Percentiles rank a stretch among this genome's conserved stretches.
phyloP scores from a whole-genome alignment of 30 jellyfish, hydroid and myxozoan genomes.

The Mastigias papua region DNA sequence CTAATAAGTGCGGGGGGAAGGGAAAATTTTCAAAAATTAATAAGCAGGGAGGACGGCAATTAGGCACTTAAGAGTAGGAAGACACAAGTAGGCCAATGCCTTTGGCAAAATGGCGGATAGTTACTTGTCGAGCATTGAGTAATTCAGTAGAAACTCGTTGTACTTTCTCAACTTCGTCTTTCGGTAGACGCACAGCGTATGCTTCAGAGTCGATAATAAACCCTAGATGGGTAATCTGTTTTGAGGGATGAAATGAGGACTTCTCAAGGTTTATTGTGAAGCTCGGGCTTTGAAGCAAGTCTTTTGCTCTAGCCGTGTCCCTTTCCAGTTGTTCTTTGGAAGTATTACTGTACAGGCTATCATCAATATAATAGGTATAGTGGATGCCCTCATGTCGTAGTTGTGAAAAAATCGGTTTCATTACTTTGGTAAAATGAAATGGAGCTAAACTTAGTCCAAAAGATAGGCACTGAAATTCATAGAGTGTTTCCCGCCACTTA shows the following conservation, averaged over 20 bases:
- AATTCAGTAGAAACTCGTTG: not conserved
- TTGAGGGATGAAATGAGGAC: too few species aligned
- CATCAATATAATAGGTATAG: too few species aligned
- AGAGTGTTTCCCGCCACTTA: not conserved
- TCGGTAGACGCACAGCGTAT: constrained; percentile 11
- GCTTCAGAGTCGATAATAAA: constrained; percentile 17
- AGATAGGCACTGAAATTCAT: too few species aligned
- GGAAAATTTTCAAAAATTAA: not conserved
- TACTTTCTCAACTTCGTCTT: not conserved
- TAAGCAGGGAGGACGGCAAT: too few species aligned
- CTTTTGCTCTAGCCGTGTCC: too few species aligned
- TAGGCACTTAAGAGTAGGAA: too few species aligned
- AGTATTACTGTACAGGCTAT: not conserved
- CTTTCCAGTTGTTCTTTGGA: not conserved
- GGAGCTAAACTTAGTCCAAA: constrained; percentile 12
- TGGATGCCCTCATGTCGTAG: constrained; percentile 14
- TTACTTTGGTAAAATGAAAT: too few species aligned
- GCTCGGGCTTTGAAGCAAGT: too few species aligned
- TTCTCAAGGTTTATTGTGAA: too few species aligned
- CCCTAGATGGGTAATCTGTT: too few species aligned
- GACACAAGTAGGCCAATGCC: constrained; percentile 3
- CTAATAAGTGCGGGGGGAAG: too few species aligned
- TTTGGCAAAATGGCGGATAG: constrained; percentile 8
- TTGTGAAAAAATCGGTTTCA: constrained; percentile 4
- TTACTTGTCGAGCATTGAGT: too few species aligned